Evolutionary conservation across 2,797 vertebrate genomes (phyloP), one percentile per base, ranked within the genome.

Genomic region (Balearica regulorum): DNA sequence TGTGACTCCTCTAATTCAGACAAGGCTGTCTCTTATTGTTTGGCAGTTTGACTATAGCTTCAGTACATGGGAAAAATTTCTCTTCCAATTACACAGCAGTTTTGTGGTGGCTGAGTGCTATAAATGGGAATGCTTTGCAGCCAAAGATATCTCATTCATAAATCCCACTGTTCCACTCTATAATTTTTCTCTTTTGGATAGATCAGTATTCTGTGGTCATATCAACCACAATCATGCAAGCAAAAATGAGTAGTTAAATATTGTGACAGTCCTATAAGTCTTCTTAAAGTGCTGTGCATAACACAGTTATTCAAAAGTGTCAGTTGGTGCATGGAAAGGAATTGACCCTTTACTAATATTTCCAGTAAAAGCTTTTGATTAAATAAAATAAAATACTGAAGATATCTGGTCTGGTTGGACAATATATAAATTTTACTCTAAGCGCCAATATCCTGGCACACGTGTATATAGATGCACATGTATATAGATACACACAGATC

Each of bases 201-300:
- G 98, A 98, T 98, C 96, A 97, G 98, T 98, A 98, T 98, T 97
- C 97, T 98, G 98, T 96, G 97, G 98, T 98, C 97, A 97, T 95
- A 96, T 97, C 91, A 90, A 98, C 98, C 98, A 97, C 96, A 98
- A 97, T 98, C 98, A 98, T 98, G 98, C 98, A 98, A 98, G 98
- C 95, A 96, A 97, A 97, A 98, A 96, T 95, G 97, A 97, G 94
- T 95, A 97, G 97, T 98, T 98, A 97, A 98, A 97, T 97, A 95
- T 91, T 94, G 92, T 97, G 94, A 91, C 95, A 95, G 93, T 93
- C 88, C 93, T 97, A 94, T 96, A 97, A 96, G 93, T 96, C 95
- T 96, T 94, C 91, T 71, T 71, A 94, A 81, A 90, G 80, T 69
- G 25, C 77, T 92, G 62, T 58, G 89, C 69, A 79, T 61, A 92